Conservation (phyloP, 2,113 vertebrate genomes). For the Eolophus roseicapilla region DNA sequence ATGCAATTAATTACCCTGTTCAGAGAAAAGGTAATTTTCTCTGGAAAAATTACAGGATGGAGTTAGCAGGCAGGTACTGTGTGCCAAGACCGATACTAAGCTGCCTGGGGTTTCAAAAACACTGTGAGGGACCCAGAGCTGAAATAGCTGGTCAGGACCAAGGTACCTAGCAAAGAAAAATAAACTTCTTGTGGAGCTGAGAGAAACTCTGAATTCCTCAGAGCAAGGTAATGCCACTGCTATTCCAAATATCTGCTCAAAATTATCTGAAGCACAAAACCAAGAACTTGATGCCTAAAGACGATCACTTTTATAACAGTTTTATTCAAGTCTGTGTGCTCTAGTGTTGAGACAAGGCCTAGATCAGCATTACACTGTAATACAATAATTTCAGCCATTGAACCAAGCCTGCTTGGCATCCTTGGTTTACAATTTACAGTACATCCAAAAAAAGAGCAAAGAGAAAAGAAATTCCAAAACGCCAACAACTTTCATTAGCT, state of each 20-base stretch:
- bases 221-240: neutral
- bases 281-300: slow-evolving; percentile 13
- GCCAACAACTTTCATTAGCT: slow-evolving; percentile 66
- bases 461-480: slow-evolving; percentile 64
- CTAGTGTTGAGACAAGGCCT: slow-evolving; percentile 87
- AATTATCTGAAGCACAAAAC: neutral
- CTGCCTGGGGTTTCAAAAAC: neutral
- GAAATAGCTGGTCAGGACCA: neutral
- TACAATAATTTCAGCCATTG: slow-evolving; percentile 76
- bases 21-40: neutral
- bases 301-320: slow-evolving; percentile 69
- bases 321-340: slow-evolving; percentile 93
- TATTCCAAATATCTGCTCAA: neutral
- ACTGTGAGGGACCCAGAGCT: neutral
- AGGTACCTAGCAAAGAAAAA: neutral
- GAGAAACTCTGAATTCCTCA: neutral
- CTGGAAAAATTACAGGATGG: neutral
- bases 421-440: slow-evolving; percentile 80
- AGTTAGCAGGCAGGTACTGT: neutral
- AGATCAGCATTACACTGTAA: slow-evolving; percentile 81
- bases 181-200: neutral
- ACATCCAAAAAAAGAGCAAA: slow-evolving; percentile 73
- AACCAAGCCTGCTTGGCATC: slow-evolving; percentile 86
- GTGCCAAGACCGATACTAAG: neutral
- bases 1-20: neutral